Percentiles rank a stretch among this genome's conserved stretches.
phyloP scores from a whole-genome alignment of 2,113 vertebrate species.

The human region DNA sequence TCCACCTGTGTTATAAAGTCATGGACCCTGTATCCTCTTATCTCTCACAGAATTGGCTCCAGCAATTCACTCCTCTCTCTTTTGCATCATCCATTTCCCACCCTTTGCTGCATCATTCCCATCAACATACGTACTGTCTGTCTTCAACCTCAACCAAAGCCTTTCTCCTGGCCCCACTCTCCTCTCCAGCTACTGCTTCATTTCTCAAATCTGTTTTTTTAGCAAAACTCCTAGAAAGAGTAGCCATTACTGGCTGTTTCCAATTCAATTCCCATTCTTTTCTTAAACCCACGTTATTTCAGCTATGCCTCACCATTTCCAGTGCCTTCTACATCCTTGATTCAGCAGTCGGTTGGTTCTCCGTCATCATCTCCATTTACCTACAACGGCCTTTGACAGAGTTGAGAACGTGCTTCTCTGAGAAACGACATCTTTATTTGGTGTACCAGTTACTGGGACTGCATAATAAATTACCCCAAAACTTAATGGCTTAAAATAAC shows the following conservation, averaged over 20 bases:
- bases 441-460: not conserved
- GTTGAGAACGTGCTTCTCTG: not conserved
- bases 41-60: not conserved
- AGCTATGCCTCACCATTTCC: not conserved
- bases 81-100: not conserved
- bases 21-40: not conserved
- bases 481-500: not conserved
- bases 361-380: not conserved
- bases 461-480: not conserved
- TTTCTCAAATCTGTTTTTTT: not conserved
- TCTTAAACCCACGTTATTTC: not conserved
- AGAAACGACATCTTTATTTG: not conserved
- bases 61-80: not conserved
- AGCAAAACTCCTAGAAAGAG: constrained; percentile 1
- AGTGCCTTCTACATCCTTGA: not conserved
- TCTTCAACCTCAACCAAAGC: not conserved
- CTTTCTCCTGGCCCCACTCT: not conserved
- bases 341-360: not conserved
- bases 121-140: rapidly evolving
- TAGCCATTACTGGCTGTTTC: not conserved
- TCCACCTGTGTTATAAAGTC: not conserved
- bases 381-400: not conserved
- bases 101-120: not conserved
- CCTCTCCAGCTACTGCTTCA: not conserved
- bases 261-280: not conserved